Conservation (phyloP, 1,140 invertebrate genomes). For the Drosophila santomea region DNA sequence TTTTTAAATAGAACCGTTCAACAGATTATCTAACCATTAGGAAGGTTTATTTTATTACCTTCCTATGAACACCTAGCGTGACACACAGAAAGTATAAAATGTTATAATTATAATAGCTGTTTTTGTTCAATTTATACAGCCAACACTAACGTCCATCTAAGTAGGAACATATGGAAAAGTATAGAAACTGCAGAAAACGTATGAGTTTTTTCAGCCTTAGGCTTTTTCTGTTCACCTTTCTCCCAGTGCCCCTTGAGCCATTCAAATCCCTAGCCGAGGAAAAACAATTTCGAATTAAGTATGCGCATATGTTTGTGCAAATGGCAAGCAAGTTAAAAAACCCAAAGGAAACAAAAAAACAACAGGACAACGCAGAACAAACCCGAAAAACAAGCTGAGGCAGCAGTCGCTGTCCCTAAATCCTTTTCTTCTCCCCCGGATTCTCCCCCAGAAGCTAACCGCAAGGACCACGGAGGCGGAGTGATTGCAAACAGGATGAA, state of each 20-base stretch:
- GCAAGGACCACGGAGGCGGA: conserved; percentile 64
- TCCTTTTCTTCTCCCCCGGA: conserved; percentile 1
- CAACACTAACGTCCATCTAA: no score
- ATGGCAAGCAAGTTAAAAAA: conserved; percentile 59
- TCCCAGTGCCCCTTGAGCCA: conserved; percentile 15
- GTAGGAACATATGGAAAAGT: no score
- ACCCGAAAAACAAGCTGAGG: conserved; percentile 33
- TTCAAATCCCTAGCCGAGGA: conserved; percentile 62
- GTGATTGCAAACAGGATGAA: conserved; percentile 75
- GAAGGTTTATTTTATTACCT: no score
- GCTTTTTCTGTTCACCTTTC: not conserved
- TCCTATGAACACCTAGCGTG: no score
- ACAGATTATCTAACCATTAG: no score
- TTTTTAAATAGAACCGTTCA: no score
- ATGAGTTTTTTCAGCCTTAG: no score
- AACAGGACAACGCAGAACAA: conserved; percentile 24
- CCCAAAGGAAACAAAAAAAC: conserved; percentile 11
- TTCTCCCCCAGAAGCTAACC: conserved; percentile 11
- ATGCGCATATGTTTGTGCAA: conserved; percentile 77
- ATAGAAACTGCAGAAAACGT: no score
- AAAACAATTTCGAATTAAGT: conserved; percentile 77
- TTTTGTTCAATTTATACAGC: no score
- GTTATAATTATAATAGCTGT: no score
- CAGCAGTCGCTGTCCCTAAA: conserved; percentile 11
- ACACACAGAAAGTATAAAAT: no score